These are phyloP conservation scores for Caenorhabditis sp. DNA, from an alignment of 2,888 invertebrate species.

Conservation along the genomic window DNA sequence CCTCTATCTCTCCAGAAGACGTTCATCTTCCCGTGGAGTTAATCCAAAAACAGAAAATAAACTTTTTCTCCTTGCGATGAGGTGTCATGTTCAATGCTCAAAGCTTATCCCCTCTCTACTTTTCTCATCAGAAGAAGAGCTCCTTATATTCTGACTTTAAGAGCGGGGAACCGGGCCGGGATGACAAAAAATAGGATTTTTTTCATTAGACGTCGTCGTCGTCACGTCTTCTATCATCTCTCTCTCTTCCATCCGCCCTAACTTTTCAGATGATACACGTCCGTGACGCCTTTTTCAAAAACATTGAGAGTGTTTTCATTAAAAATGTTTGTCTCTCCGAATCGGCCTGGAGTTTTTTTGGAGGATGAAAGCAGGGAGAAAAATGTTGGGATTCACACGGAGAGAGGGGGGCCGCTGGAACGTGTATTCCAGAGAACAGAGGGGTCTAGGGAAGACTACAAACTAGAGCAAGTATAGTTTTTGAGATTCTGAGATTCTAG, in stretches of 20 bases:
- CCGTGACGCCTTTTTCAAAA: background rate
- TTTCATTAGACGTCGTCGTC: conserved; percentile 13
- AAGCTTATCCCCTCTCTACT: background rate
- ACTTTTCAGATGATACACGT: background rate
- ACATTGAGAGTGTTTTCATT: conserved; percentile 26
- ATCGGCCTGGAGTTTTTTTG: background rate
- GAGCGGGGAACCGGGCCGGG: too few species aligned
- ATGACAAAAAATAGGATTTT: background rate
- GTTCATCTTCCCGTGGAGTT: too few species aligned
- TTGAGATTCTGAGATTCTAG: background rate
- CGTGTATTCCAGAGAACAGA: background rate
- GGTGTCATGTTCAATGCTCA: conserved; percentile 7
- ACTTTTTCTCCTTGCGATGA: background rate
- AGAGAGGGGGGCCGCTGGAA: background rate
- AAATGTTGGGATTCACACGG: background rate
- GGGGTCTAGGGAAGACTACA: conserved; percentile 14
- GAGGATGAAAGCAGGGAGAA: background rate
- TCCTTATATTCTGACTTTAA: background rate
- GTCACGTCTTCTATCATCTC: background rate
- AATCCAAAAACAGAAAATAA: too few species aligned
- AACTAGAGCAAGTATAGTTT: conserved; percentile 5
- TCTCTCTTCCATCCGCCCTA: conserved; percentile 10
- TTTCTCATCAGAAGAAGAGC: too few species aligned
- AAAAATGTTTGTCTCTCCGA: conserved; percentile 15
- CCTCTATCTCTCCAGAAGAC: too few species aligned